phyloP scores from a whole-genome alignment of 1,140 invertebrate genomes.

The Bombus confusus region DNA sequence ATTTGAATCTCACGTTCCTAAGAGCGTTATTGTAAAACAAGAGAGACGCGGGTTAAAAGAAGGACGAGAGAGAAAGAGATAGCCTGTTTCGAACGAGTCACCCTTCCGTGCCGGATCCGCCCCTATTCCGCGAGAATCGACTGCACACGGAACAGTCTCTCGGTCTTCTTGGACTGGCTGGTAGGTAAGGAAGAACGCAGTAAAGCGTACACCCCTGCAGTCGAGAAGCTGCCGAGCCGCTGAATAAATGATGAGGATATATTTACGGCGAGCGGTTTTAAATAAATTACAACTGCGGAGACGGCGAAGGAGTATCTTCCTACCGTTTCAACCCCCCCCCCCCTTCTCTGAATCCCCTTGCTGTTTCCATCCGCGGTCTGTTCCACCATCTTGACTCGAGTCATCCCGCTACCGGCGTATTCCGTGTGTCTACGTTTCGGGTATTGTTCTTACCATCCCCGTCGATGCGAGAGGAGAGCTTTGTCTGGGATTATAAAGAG shows the following conservation, averaged over 20 bases:
- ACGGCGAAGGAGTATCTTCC: conserved; percentile 75
- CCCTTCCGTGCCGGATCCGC: conserved; percentile 6
- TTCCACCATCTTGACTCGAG: conserved; percentile 55
- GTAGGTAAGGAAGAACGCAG: conserved; percentile 62
- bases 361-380: conserved; percentile 18
- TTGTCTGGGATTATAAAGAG: conserved; percentile 65
- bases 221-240: conserved; percentile 70
- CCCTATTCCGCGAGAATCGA: conserved; percentile 16
- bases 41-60: neutral
- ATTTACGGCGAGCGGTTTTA: conserved; percentile 82
- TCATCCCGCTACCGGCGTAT: conserved; percentile 34
- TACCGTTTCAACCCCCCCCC: conserved; percentile 60
- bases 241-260: conserved; percentile 83
- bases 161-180: neutral
- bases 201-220: conserved; percentile 69
- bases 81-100: neutral
- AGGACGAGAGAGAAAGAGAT: too few relatives aligned
- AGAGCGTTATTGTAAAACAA: conserved; percentile 41
- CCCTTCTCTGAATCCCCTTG: conserved; percentile 45
- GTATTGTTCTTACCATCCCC: conserved; percentile 47
- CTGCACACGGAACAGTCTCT: neutral
- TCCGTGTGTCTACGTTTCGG: conserved; percentile 48
- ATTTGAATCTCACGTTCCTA: conserved; percentile 40
- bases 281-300: conserved; percentile 83
- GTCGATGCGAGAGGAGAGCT: conserved; percentile 45